phyloP scores from a whole-genome alignment of 2,797 vertebrate species.

The Mycteria americana region DNA sequence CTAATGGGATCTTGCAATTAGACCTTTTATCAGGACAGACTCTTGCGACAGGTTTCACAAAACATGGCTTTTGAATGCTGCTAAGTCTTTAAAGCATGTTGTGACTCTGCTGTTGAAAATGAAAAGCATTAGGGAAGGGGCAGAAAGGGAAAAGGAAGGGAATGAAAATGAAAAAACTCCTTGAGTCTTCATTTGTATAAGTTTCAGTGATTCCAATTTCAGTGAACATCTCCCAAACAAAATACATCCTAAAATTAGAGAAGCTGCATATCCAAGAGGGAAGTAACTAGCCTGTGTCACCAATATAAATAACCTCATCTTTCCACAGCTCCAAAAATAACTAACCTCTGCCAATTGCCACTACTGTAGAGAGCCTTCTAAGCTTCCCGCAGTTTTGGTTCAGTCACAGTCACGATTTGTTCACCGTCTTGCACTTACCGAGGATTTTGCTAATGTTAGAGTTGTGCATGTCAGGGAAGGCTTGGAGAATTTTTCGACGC shows the following conservation, averaged over 20 bases:
- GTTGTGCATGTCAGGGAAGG: conserved; percentile 99
- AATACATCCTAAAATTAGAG: neutral
- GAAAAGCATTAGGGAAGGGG: neutral
- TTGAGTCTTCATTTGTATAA: neutral
- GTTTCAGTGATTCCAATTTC: neutral
- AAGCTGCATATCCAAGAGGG: neutral
- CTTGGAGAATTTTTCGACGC: conserved; percentile 98
- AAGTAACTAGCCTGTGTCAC: neutral
- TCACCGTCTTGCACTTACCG: conserved; percentile 78
- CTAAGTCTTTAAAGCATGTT: neutral
- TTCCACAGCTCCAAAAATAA: neutral
- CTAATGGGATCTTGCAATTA: neutral
- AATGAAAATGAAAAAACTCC: neutral
- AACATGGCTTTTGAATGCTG: neutral
- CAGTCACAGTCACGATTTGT: neutral
- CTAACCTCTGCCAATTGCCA: neutral
- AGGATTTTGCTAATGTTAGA: conserved; percentile 99
- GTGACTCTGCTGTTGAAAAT: neutral
- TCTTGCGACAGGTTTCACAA: neutral
- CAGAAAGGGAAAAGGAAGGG: neutral
- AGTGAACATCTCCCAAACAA: neutral
- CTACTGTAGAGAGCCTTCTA: neutral
- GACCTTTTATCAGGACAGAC: neutral
- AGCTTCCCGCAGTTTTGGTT: neutral
- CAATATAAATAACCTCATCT: neutral